These are phyloP conservation scores for Shinisaurus crocodilurus DNA, from an alignment of 2,113 vertebrate genomes.

Conservation along the genomic window DNA sequence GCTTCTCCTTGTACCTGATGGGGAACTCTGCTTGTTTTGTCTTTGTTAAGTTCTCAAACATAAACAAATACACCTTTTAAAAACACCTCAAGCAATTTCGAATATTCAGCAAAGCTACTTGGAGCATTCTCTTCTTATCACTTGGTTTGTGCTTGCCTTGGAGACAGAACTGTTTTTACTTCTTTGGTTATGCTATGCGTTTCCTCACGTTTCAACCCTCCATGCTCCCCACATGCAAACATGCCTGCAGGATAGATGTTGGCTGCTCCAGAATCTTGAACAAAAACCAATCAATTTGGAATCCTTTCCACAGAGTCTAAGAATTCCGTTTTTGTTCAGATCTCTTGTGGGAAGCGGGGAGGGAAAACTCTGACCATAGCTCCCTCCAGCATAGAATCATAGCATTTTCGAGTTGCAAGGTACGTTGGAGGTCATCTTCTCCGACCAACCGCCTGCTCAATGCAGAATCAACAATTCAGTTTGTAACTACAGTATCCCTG, in stretches of 20 bases:
- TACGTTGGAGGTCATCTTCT: neutral
- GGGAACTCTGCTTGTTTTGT: constrained; percentile 32
- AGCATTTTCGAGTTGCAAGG: neutral
- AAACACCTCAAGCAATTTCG: neutral
- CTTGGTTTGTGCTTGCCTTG: neutral
- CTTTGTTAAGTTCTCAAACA: constrained; percentile 31
- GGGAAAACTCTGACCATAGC: neutral
- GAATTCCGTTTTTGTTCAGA: neutral
- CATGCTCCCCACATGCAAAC: neutral
- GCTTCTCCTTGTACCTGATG: constrained; percentile 8
- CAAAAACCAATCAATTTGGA: neutral
- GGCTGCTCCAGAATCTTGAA: neutral
- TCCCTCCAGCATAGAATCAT: neutral
- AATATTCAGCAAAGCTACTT: neutral
- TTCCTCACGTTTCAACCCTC: neutral
- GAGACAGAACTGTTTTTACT: neutral
- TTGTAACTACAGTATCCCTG: neutral
- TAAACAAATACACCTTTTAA: constrained; percentile 6
- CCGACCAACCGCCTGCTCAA: neutral
- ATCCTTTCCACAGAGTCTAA: neutral
- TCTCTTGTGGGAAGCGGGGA: neutral
- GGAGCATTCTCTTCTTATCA: neutral
- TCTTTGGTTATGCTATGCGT: neutral
- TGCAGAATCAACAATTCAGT: neutral
- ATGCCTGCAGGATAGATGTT: neutral